Evolutionary conservation across 2,797 vertebrate species (phyloP).

Genomic region (Lophotriccus pileatus): DNA sequence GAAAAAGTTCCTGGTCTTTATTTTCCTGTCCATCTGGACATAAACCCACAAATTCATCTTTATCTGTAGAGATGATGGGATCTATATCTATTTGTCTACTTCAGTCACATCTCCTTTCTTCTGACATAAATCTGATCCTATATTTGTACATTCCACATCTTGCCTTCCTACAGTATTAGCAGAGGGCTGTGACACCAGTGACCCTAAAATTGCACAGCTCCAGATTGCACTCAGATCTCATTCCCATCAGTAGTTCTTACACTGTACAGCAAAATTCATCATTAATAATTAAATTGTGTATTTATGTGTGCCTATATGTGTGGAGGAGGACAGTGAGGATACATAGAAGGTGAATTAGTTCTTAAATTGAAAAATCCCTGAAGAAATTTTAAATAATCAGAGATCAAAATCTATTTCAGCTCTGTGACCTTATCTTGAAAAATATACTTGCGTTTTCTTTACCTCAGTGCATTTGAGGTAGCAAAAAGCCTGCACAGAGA

Average conservation of each 20-base stretch:
- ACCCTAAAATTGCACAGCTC: conserved; percentile 43
- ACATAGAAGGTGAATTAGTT: not conserved
- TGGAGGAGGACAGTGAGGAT: not conserved
- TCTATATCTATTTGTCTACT: not conserved
- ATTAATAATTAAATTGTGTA: conserved; percentile 1
- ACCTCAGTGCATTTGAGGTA: conserved; percentile 5
- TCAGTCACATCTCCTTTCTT: not conserved
- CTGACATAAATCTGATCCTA: conserved; percentile 1
- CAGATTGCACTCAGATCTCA: conserved; percentile 31
- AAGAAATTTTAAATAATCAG: conserved; percentile 52
- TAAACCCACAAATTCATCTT: not conserved
- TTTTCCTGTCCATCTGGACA: not conserved
- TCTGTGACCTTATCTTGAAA: conserved; percentile 40
- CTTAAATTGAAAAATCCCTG: conserved; percentile 18
- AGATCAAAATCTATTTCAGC: conserved; percentile 49
- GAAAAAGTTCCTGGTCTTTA: not conserved
- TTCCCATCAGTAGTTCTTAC: not conserved
- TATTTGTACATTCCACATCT: conserved; percentile 44
- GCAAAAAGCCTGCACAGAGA: conserved; percentile 8
- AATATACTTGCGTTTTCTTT: not conserved
- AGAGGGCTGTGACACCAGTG: conserved; percentile 21
- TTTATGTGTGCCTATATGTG: not conserved
- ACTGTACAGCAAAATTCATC: not conserved
- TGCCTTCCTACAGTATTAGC: conserved; percentile 41
- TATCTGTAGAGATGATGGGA: not conserved